Conservation (phyloP, 2,888 invertebrate species). For the Arge pagana region DNA sequence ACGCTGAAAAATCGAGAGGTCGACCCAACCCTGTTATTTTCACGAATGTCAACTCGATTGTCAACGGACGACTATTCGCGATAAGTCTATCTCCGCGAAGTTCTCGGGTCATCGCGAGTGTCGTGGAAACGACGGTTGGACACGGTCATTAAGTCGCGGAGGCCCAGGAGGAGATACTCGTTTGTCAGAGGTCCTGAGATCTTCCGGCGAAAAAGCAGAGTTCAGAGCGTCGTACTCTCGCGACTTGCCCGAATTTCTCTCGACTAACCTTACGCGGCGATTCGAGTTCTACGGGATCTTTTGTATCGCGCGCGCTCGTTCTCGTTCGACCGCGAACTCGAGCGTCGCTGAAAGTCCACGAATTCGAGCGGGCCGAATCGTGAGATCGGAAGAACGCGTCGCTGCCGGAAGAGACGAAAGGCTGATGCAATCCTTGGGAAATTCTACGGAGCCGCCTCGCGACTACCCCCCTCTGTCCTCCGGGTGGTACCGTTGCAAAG, state of each 20-base stretch:
- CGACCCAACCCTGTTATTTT: constrained; percentile 14
- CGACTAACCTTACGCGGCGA: neutral
- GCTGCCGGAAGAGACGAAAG: too few relatives aligned
- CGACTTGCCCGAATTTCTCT: constrained; percentile 7
- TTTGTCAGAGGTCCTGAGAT: constrained; percentile 30
- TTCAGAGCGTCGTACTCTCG: constrained; percentile 17
- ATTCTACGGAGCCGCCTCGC: too few relatives aligned
- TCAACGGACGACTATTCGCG: constrained; percentile 14
- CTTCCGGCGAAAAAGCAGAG: constrained; percentile 23
- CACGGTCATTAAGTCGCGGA: constrained; percentile 43
- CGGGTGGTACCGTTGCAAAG: too few relatives aligned
- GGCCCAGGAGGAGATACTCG: constrained; percentile 8
- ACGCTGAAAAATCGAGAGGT: too few relatives aligned
- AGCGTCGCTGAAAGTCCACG: constrained; percentile 14
- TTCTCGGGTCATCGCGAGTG: constrained; percentile 11
- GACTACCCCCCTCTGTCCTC: too few relatives aligned
- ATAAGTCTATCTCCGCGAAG: constrained; percentile 3
- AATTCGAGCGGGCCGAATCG: too few relatives aligned
- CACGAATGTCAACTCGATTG: constrained; percentile 17
- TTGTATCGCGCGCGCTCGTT: neutral
- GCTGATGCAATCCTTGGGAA: too few relatives aligned
- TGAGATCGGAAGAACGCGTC: too few relatives aligned
- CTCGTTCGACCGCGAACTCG: constrained; percentile 19
- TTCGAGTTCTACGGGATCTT: constrained; percentile 15
- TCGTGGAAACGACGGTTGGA: constrained; percentile 39